Evolutionary conservation across 2,113 vertebrate species (phyloP), one percentile per base, ranked within the genome.

Genomic region (Delphinapterus leucas): DNA sequence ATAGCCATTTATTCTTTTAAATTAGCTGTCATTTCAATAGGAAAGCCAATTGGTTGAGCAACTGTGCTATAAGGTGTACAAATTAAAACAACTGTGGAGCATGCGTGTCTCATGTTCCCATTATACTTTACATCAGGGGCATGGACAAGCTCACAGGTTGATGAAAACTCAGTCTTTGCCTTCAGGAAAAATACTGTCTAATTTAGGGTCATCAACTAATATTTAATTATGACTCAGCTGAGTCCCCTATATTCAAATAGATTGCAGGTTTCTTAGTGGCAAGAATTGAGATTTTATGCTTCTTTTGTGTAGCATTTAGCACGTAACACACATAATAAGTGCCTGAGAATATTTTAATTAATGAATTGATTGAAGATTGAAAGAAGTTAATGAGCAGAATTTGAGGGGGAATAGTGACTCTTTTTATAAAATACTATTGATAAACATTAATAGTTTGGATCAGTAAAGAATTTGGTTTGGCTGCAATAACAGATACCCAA

Each of bases 1-100:
- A 98, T 74, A 88, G n/a, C 49, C 92, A 96, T 98, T 98, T 97
- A 95, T 97, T 98, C 84, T 97, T 94, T 95, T 90, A 84, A 96
- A 96, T 96, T 97, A 96, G 77, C 47, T 79, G 70, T 83, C 91
- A 93, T 97, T 98, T 98, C 87, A 97, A 86, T 85, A 90, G 38
- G 38, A 38, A 95, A 90, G 74, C 44, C 82, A 90, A 71, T 47
- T 95, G 88, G 74, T 81, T 93, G 60, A 96, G 65, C n/a, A 94
- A 97, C 77, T 82, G 14, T 33, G 2, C 55, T 91, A 80, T 21
- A 84, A 36, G 44, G 55, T 89, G 31, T 36, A 93, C 31, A 97
- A 90, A 94, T 96, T 94, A 92, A 97, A 44, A n/a, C 41, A 87
- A 83, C 49, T 73, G 20, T 84, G 61, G 38, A 97, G 53, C 4